Base-by-base conservation (phyloP, 2,888 invertebrate species). In the Sipha maydis region DNA sequence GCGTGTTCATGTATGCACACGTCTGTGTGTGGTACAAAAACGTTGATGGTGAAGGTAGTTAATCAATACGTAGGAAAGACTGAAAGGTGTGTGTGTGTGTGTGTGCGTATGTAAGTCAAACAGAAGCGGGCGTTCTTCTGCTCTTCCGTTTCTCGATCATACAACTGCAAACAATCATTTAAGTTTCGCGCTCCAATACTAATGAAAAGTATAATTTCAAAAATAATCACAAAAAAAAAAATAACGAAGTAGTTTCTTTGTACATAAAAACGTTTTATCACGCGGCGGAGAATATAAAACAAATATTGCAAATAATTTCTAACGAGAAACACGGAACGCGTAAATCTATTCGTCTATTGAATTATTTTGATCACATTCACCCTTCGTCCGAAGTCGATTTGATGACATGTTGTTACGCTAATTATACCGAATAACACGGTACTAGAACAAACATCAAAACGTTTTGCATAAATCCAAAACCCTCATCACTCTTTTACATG, bases 11-110 rank as follows among this genome's bases (percentile, higher is more conserved):
- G 56, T 19, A 21, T 28, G 61, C 31, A 21, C 25, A n/a, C n/a
- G 17, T 67, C 19, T 34, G 56, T 38, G 19, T 38, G 61, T 34
- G 34, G 1, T 19, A n/a, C 8, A 21, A 34, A 11, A 25, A 8
- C 28, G 21, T 9, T 2, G 41, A 56, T n/a, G 38, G 83, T 17
- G 34, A n/a, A 31, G 69, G 69, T 78, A 69, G 86, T 86, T 79
- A 86, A 86, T 86, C 86, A 86, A 86, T 86, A 86, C 41, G 38
- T 69, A 56, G 25, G 21, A 73, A 86, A 54, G 38, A 54, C 48
- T 54, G 3, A 25, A 38, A 21, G 7, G 61, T n/a, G 21, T 61
- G 83, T 69, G 83, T 54, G 31, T 69, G 54, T 25, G 83, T 83
- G 83, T 69, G 61, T n/a, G 21, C 34, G 83, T 69, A 73, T 54